Evolutionary conservation across 1,140 invertebrate species (phyloP).

Genomic region (Cyclina sinensis): DNA sequence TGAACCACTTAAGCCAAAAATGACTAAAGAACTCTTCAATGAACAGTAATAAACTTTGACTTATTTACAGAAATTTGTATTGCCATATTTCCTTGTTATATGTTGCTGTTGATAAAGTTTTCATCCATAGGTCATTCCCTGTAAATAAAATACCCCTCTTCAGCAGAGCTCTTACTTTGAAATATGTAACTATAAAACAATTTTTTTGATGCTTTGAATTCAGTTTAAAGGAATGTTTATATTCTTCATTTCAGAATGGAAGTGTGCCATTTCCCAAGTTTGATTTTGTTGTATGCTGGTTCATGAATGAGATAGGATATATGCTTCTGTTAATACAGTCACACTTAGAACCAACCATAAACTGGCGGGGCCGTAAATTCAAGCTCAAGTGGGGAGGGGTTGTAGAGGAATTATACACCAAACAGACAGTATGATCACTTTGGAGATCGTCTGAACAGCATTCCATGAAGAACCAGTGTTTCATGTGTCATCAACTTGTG

Average conservation of each 20-base stretch:
- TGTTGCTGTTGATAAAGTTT: too few species aligned
- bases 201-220: too few species aligned
- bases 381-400: slow-evolving; percentile 97
- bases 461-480: not conserved
- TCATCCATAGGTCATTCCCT: too few species aligned
- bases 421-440: slow-evolving; percentile 67
- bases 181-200: too few species aligned
- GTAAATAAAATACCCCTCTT: too few species aligned
- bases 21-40: too few species aligned
- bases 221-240: too few species aligned
- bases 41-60: too few species aligned
- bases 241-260: slow-evolving; percentile 91
- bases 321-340: slow-evolving; percentile 96
- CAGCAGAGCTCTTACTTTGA: too few species aligned
- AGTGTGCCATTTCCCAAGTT: slow-evolving; percentile 97
- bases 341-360: slow-evolving; percentile 93
- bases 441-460: not conserved
- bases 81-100: too few species aligned
- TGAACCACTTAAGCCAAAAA: too few species aligned
- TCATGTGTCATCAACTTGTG: not conserved
- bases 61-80: too few species aligned
- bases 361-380: slow-evolving; percentile 96
- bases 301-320: slow-evolving; percentile 96
- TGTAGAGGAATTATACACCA: slow-evolving; percentile 79
- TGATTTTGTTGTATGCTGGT: slow-evolving; percentile 97